phyloP scores from a whole-genome alignment of 2,888 invertebrate species.

The Drosophila macrospina region DNA sequence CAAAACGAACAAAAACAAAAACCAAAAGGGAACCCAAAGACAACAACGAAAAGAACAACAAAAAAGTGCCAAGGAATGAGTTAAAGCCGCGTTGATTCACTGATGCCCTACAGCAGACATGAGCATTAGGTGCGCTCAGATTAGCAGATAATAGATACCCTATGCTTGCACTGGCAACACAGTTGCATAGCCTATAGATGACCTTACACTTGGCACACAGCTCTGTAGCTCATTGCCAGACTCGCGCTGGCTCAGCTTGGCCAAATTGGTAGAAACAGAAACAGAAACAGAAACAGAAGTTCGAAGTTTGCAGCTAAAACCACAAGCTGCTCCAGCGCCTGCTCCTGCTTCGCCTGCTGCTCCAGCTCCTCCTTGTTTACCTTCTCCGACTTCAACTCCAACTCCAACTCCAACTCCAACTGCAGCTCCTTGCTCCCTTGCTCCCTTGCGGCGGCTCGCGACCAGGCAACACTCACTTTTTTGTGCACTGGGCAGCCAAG shows the following conservation, averaged over 20 bases:
- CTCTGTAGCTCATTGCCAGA: conserved; percentile 37
- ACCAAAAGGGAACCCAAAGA: conserved; percentile 17
- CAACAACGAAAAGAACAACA: conserved; percentile 14
- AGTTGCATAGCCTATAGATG: not conserved
- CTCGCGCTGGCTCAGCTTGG: conserved; percentile 11
- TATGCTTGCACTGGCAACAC: not conserved
- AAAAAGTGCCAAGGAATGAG: conserved; percentile 4
- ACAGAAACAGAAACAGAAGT: conserved; percentile 69
- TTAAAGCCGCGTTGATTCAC: conserved; percentile 6
- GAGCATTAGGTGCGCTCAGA: not conserved
- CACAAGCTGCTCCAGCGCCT: not conserved
- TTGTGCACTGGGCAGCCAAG: conserved; percentile 68
- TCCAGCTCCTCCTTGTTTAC: not conserved
- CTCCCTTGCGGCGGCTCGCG: conserved; percentile 50
- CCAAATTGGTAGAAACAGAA: no score
- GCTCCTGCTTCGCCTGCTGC: not conserved
- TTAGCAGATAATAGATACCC: not conserved
- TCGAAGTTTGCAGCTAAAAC: conserved; percentile 33
- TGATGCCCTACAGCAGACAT: conserved; percentile 31
- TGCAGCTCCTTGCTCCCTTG: not conserved
- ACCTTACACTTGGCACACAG: not conserved
- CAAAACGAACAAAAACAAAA: conserved; percentile 19
- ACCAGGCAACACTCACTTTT: conserved; percentile 69
- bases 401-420: not conserved
- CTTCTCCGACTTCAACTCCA: conserved; percentile 14